These are phyloP conservation scores for Luperina testacea DNA, from an alignment of 2,888 invertebrate genomes.

Conservation along the genomic window DNA sequence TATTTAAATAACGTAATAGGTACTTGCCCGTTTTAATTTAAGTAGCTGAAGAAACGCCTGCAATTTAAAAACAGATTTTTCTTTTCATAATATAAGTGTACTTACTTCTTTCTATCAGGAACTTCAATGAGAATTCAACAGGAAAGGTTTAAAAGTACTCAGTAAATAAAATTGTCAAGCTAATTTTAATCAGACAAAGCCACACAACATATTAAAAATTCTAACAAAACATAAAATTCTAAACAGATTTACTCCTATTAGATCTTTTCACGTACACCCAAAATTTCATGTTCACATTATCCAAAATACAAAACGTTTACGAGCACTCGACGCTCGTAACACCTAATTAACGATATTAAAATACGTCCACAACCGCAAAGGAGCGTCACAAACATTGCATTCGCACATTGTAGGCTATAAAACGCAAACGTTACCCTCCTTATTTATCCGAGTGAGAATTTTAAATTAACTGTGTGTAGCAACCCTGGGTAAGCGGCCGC, in stretches of 20 bases:
- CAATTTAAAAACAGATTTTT: neutral
- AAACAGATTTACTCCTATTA: slow-evolving; percentile 66
- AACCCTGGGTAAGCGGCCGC: slow-evolving; percentile 78
- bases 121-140: neutral
- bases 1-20: neutral
- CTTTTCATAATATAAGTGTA: neutral
- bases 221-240: slow-evolving; percentile 42
- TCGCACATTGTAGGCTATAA: slow-evolving; percentile 89
- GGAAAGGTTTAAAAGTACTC: neutral
- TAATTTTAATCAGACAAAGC: neutral
- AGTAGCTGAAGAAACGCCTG: neutral
- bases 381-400: slow-evolving; percentile 86
- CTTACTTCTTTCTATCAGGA: no score
- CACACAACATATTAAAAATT: neutral
- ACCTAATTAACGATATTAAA: slow-evolving; percentile 90
- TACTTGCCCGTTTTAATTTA: neutral
- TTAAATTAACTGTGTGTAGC: slow-evolving; percentile 90
- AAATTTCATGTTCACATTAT: slow-evolving; percentile 72
- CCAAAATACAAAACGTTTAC: slow-evolving; percentile 71
- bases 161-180: neutral
- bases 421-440: slow-evolving; percentile 90
- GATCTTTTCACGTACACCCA: slow-evolving; percentile 41
- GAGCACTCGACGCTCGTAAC: slow-evolving; percentile 79
- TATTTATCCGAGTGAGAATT: slow-evolving; percentile 90
- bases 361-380: slow-evolving; percentile 87